Evolutionary conservation across 2,888 invertebrate species (phyloP).

Genomic region (Plebejus argus): DNA sequence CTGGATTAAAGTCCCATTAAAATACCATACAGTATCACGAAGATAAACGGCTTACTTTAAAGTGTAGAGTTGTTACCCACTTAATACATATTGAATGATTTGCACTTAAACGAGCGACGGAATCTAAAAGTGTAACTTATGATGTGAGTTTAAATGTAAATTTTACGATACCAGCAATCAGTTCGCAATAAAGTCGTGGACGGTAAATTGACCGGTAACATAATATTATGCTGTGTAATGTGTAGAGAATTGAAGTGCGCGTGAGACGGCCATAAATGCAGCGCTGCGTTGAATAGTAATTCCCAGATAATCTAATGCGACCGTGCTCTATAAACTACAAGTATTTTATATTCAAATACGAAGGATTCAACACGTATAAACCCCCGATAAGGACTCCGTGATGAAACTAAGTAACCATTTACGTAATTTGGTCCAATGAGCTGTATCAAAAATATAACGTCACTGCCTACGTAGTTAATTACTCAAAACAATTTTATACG

Average conservation of each 20-base stretch:
- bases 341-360: not conserved
- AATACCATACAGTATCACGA: not conserved
- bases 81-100: constrained; percentile 1
- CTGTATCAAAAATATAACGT: not conserved
- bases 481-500: not conserved
- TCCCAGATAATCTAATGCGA: not conserved
- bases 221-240: constrained; percentile 49
- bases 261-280: constrained; percentile 44
- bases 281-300: constrained; percentile 51
- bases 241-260: constrained; percentile 44
- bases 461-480: not conserved
- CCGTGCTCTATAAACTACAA: not conserved
- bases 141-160: constrained; percentile 3
- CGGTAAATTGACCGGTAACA: constrained; percentile 50
- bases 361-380: not conserved
- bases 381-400: not conserved
- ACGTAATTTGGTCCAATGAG: not conserved
- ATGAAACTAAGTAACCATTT: not conserved
- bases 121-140: constrained; percentile 5
- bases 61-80: not conserved
- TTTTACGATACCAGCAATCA: constrained; percentile 5
- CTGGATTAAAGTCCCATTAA: constrained; percentile 1
- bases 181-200: constrained; percentile 48
- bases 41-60: not conserved
- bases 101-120: not conserved